Base-by-base conservation (phyloP, 2,888 invertebrate genomes). In the Nymphalis urticae region DNA sequence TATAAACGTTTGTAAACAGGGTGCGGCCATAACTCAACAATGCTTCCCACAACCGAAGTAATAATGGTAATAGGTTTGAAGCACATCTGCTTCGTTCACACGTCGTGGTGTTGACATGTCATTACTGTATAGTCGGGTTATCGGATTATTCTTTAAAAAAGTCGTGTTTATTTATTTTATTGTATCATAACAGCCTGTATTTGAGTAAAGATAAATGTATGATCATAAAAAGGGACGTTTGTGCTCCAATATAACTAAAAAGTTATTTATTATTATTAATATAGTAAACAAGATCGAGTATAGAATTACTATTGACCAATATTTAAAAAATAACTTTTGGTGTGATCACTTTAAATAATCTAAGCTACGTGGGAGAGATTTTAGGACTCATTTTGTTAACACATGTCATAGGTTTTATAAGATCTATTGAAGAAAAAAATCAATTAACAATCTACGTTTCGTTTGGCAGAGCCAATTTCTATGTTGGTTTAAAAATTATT, bases 71-170 rank as follows among this genome's bases (percentile, higher is more conserved):
- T 85, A 81, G 81, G 76, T 75, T 77, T 68, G 72, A 76, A 76
- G 76, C 82, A 83, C 88, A 88, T 85, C 82, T 88, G 87, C 81
- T 83, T 78, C 73, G 79, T 87, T 88, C 85, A 59, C 75, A 76
- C 73, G 63, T 53, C 54, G 54, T 62, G 13, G 58, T 68, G 58
- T 58, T 58, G 50, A 67, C 63, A 60, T 32, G 63, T 32, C 54
- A 63, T 62, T 56, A 47, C 17, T 27, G 13, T 58, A 24, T 48
- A 53, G 24, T 59, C 13, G 56, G 17, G 53, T 62, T 66, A 53
- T 53, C 48, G n/a, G 19, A 19, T 17, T 7, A 3, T 36, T 58
- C 42, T 19, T 10, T 42, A 58, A 58, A 58, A 42, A n/a, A 58
- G 32, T 27, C 17, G 32, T 32, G 17, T 32, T 9, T 58, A 4